A percentile compares a stretch with the other conserved stretches of the same genome.
These are phyloP conservation scores for Pollachius pollachius DNA, from an alignment of 2,113 vertebrate species.

Conservation along the genomic window DNA sequence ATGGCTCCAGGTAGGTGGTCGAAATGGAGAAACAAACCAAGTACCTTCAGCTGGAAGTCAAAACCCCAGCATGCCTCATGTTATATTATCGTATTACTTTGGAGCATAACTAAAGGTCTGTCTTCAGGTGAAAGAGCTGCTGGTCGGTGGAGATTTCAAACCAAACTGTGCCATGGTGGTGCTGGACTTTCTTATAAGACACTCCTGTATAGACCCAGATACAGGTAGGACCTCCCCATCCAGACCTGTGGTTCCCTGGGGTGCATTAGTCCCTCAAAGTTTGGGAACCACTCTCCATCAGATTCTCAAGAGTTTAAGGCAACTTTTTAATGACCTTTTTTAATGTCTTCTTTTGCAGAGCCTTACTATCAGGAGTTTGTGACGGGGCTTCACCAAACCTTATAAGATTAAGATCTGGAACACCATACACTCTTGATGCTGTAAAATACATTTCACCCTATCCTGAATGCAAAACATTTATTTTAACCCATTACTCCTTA, in stretches of 20 bases:
- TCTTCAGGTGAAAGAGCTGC: conserved; percentile 72
- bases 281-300: too few relatives aligned
- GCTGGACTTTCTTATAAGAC: conserved; percentile 81
- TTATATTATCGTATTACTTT: neutral
- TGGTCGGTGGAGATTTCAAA: conserved; percentile 75
- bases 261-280: too few relatives aligned
- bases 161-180: conserved; percentile 81
- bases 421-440: neutral
- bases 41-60: neutral
- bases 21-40: too few relatives aligned
- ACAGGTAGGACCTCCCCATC: conserved; percentile 56
- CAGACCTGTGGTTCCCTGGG: neutral
- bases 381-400: conserved; percentile 62
- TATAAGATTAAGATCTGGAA: conserved; percentile 35
- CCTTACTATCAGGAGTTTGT: conserved; percentile 72
- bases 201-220: conserved; percentile 74
- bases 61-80: neutral
- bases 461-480: too few relatives aligned
- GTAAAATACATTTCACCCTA: too few relatives aligned
- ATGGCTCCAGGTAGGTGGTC: too few relatives aligned
- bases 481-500: too few relatives aligned
- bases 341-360: conserved; percentile 57
- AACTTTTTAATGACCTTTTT: neutral
- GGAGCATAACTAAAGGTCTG: neutral
- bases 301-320: neutral